Evolutionary conservation across 1,140 invertebrate genomes (phyloP), one percentile per base, ranked within the genome.

Genomic region (Drosophila orena): DNA sequence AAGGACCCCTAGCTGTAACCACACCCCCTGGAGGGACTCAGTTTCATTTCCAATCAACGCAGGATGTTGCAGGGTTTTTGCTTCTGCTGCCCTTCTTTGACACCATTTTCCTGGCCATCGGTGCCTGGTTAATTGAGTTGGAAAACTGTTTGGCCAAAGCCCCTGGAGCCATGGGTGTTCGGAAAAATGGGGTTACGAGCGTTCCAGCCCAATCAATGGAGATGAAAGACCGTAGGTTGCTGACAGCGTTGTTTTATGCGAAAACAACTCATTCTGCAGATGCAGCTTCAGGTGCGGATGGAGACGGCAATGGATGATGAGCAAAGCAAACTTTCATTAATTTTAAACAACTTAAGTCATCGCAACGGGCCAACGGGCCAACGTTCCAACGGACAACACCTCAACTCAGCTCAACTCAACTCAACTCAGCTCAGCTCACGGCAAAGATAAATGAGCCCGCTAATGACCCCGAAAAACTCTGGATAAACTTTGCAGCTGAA

Each of bases 361-460:
- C 49, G 34, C 49, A 24, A 17, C 14, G 37, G 14, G 22, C 17
- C 24, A 42, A n/a, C 37, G n/a, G 14, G 30, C 17, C 24, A 42
- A n/a, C n/a, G n/a, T n/a, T n/a, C 17, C 24, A 42, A n/a, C 37
- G n/a, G 22, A 43, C 17, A 49, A 30, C 40, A 64, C 10, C 66
- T 20, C 57, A 44, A 35, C 62, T 49, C 59, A 64, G 27, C 65
- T n/a, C 57, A 49, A 22, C 22, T 24, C 24, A 24, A 24, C 66
- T 20, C 57, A 44, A 17, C 62, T 49, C 59, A 64, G 37, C 44
- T 50, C 59, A 52, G 46, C 77, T 65, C 61, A 55, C 60, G 62
- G 55, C 65, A 57, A 69, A 83, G 81, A 84, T 70, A 83, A 84
- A 83, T 83, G 77, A 84, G 75, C 55, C 54, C 47, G 58, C 79